Percentiles rank a stretch among this genome's conserved stretches.
Evolutionary conservation across 2,113 vertebrate species (phyloP).

Genomic region (Arvicanthis niloticus): DNA sequence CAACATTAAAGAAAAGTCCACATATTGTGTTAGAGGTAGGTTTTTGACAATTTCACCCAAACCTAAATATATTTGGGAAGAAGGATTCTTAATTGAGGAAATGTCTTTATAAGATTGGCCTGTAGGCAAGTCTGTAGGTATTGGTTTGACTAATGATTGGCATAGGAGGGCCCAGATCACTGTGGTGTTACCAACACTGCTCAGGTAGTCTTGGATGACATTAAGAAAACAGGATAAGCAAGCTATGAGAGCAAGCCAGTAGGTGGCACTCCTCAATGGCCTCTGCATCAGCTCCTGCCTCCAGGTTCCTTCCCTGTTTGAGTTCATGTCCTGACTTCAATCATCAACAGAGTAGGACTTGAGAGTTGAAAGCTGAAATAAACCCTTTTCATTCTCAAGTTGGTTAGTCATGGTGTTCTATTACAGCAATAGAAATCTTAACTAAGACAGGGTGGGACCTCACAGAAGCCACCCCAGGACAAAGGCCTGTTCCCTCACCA

Average conservation of each 20-base stretch:
- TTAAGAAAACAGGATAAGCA: neutral
- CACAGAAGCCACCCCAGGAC: neutral
- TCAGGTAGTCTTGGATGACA: too few relatives aligned
- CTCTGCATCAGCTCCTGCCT: neutral
- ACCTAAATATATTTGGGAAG: neutral
- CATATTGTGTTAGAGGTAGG: neutral
- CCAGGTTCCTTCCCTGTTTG: neutral
- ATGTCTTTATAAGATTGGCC: neutral
- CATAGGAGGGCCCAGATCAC: neutral
- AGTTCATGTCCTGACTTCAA: neutral
- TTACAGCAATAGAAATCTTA: neutral
- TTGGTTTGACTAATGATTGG: neutral
- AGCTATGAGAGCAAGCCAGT: neutral
- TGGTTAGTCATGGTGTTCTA: neutral
- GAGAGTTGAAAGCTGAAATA: neutral
- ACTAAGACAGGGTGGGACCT: neutral
- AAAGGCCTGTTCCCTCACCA: neutral
- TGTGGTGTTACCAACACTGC: neutral
- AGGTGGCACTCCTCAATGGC: neutral
- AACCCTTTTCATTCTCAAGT: neutral
- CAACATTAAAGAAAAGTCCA: neutral
- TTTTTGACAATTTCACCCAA: neutral
- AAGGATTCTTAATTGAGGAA: neutral
- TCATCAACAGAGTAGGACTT: neutral
- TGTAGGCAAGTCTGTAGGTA: neutral